These are phyloP conservation scores for Drosophila mettleri DNA, from an alignment of 2,888 invertebrate species.

Conservation along the genomic window DNA sequence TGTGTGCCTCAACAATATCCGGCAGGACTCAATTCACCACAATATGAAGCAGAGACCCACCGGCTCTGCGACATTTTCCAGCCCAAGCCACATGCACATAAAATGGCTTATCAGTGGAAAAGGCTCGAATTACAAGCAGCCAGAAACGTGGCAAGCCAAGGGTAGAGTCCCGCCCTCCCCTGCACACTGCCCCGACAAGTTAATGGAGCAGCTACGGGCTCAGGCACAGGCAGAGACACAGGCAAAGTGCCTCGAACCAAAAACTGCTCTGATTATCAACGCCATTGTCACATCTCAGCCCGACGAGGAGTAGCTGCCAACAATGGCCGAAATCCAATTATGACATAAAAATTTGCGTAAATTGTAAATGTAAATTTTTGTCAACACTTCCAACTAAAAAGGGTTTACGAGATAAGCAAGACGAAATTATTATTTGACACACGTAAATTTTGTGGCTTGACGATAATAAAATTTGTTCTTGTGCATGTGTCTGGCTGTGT, in stretches of 20 bases:
- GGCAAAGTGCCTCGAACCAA: slow-evolving; percentile 9
- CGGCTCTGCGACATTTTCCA: background rate
- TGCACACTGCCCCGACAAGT: background rate
- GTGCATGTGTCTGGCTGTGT: slow-evolving; percentile 21
- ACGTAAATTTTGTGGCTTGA: slow-evolving; percentile 68
- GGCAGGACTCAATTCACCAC: slow-evolving; percentile 67
- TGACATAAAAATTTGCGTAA: slow-evolving; percentile 78
- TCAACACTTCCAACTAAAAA: slow-evolving; percentile 55
- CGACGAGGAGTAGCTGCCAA: slow-evolving; percentile 33
- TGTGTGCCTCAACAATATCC: slow-evolving; percentile 61
- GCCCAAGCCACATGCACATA: slow-evolving; percentile 46
- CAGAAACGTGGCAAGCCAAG: slow-evolving; percentile 45
- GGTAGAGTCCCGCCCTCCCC: background rate
- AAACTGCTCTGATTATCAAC: slow-evolving; percentile 58
- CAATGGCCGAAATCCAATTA: slow-evolving; percentile 72
- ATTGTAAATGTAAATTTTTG: slow-evolving; percentile 77
- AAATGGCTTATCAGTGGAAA: slow-evolving; percentile 74
- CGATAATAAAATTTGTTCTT: slow-evolving; percentile 56
- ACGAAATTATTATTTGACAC: slow-evolving; percentile 76
- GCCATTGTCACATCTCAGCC: slow-evolving; percentile 69
- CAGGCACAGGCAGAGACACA: background rate
- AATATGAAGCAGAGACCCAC: slow-evolving; percentile 18
- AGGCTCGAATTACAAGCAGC: slow-evolving; percentile 65
- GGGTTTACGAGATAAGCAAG: slow-evolving; percentile 57
- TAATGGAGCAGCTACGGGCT: slow-evolving; percentile 21